Base-by-base conservation (phyloP, 64 coral and sea anemone species). In the Orbicella faveolata region DNA sequence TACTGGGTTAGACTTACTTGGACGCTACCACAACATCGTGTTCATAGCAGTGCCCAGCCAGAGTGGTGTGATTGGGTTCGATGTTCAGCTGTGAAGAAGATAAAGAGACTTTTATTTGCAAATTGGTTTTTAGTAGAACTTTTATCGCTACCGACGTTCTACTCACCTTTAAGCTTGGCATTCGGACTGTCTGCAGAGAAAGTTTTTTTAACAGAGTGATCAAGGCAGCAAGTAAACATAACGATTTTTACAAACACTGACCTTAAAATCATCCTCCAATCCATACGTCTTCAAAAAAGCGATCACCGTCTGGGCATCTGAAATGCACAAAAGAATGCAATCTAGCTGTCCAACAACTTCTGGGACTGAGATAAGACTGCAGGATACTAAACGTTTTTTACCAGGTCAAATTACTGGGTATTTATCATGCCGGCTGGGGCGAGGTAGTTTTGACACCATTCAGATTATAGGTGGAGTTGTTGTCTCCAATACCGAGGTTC, bases 291-390 rank as follows among this genome's bases (percentile, higher is more conserved):
- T 96, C 55, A 96, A 36, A 80, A 96, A 96, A 57, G 91, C 92
- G 66, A 96, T 96, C 30, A 96, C 94, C 23, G 94, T 96, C 74
- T 96, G 94, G 9, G 94, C 91, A 88, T 96, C 94, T 96, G 73
- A 68, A 92, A 96, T 25, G 21, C 79, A 88, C 11, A 75, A 44
- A 37, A 74, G 54, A 41, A 18, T 55, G 25, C 21, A 54, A 54
- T 39, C 9, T 34, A 19, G 53, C 16, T 63, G 19, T 13, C 14
- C 14, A 16, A 15, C 10, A 14, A 59, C 10, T 16, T 59, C 1
- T 14, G 55, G 15, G 55, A 53, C 52, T 6, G 10, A 15, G 15
- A 0, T 59, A 12, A 59, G 55, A 16, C 0, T 14, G 15, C 15
- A 1, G 55, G 15, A 59, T 0, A 16, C 55, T 15, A 13, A 12